Conservation (phyloP, 2,888 invertebrate genomes). For the Nasonovia ribisnigri region DNA sequence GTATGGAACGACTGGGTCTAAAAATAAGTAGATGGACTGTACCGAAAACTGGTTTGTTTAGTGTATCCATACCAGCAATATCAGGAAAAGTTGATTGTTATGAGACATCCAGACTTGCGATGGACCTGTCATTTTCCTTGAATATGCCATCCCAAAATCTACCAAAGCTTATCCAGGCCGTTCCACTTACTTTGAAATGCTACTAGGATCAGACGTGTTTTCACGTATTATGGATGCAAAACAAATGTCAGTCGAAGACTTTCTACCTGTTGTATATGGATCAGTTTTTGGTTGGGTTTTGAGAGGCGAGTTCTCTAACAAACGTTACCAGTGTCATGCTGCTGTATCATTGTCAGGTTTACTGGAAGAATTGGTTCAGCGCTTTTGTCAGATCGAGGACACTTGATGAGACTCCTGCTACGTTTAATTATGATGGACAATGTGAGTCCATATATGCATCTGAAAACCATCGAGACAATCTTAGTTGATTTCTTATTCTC, state of each 20-base stretch:
- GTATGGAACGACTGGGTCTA: neutral
- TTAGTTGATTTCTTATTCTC: neutral
- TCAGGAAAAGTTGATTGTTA: neutral
- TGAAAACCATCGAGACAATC: neutral
- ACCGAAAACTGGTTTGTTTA: neutral
- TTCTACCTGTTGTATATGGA: neutral
- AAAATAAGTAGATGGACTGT: neutral
- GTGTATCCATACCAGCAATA: neutral
- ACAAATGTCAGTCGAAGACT: no score
- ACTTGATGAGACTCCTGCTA: neutral
- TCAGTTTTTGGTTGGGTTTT: neutral
- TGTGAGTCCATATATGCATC: neutral
- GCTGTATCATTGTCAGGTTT: neutral
- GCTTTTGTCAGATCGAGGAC: neutral
- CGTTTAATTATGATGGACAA: neutral
- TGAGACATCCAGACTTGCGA: neutral
- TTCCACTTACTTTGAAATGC: no score
- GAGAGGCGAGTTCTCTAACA: neutral
- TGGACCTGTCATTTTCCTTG: neutral
- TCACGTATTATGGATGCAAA: no score
- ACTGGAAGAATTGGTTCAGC: neutral
- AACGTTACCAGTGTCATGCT: neutral
- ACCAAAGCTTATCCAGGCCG: neutral
- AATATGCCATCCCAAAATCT: neutral
- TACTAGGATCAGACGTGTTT: no score